Percentiles rank a stretch among this genome's conserved stretches.
phyloP scores from a whole-genome alignment of 2,797 vertebrate genomes.

The Hemitrygon akajei region DNA sequence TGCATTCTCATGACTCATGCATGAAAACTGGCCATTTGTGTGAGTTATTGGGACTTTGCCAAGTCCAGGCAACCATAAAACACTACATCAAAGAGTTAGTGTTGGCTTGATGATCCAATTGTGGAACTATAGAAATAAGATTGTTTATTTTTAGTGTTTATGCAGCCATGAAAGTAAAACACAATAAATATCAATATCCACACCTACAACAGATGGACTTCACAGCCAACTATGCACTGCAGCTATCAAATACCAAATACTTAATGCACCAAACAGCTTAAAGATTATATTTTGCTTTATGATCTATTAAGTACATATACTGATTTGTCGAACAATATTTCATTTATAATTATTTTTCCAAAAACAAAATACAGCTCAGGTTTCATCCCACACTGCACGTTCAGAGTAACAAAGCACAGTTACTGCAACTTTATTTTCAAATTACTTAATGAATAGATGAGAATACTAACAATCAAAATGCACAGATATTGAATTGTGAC shows the following conservation, averaged over 20 bases:
- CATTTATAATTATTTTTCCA: neutral
- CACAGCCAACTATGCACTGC: neutral
- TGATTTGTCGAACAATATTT: neutral
- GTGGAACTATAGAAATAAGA: too few relatives aligned
- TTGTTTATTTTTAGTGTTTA: neutral
- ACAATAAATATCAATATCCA: neutral
- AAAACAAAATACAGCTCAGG: neutral
- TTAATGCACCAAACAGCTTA: neutral
- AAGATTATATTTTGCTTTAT: constrained; percentile 4
- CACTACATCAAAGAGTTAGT: too few relatives aligned
- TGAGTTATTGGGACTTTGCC: too few relatives aligned
- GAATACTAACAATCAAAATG: neutral
- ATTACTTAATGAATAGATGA: too few relatives aligned
- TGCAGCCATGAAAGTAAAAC: neutral
- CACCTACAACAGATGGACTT: neutral
- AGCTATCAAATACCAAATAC: neutral
- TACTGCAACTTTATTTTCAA: neutral
- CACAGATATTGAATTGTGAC: neutral
- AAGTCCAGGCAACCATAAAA: too few relatives aligned
- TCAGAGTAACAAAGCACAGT: neutral
- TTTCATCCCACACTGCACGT: neutral
- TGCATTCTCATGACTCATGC: neutral
- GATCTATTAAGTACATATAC: neutral
- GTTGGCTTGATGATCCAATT: too few relatives aligned
- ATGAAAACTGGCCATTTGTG: too few relatives aligned